Conservation (phyloP, 2,888 invertebrate species). For the Eilema depressum region DNA sequence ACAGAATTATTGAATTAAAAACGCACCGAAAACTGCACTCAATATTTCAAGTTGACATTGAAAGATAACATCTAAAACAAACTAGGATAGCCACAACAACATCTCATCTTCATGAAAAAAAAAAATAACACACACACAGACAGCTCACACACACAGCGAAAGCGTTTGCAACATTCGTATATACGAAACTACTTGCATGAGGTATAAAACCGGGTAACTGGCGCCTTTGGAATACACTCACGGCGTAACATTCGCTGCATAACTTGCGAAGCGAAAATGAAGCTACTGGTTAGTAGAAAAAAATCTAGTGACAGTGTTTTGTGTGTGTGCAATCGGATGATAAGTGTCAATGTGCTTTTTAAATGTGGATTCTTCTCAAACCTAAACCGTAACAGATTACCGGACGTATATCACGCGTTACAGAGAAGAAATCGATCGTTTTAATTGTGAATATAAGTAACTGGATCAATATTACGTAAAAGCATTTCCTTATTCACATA, state of each 20-base stretch:
- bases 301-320: slow-evolving; percentile 53
- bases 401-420: slow-evolving; percentile 8
- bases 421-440: slow-evolving; percentile 31
- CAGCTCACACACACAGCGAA: slow-evolving; percentile 70
- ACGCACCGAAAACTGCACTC: neutral
- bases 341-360: slow-evolving; percentile 35
- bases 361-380: slow-evolving; percentile 24
- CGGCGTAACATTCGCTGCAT: slow-evolving; percentile 81
- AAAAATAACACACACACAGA: slow-evolving; percentile 61
- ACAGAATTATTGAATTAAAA: neutral
- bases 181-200: slow-evolving; percentile 72
- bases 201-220: slow-evolving; percentile 77
- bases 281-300: slow-evolving; percentile 81
- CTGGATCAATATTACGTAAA: slow-evolving; percentile 54
- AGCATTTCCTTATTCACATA: slow-evolving; percentile 52
- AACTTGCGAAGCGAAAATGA: slow-evolving; percentile 83
- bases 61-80: slow-evolving; percentile 8
- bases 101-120: slow-evolving; percentile 51
- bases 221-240: slow-evolving; percentile 70
- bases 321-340: slow-evolving; percentile 42
- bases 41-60: neutral
- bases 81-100: slow-evolving; percentile 10
- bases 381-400: slow-evolving; percentile 2
- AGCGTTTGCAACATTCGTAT: slow-evolving; percentile 78
- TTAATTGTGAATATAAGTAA: slow-evolving; percentile 40